Percentiles rank a stretch among this genome's conserved stretches.
phyloP scores from a whole-genome alignment of 2,888 invertebrate species.

The Stenodema calcarata region DNA sequence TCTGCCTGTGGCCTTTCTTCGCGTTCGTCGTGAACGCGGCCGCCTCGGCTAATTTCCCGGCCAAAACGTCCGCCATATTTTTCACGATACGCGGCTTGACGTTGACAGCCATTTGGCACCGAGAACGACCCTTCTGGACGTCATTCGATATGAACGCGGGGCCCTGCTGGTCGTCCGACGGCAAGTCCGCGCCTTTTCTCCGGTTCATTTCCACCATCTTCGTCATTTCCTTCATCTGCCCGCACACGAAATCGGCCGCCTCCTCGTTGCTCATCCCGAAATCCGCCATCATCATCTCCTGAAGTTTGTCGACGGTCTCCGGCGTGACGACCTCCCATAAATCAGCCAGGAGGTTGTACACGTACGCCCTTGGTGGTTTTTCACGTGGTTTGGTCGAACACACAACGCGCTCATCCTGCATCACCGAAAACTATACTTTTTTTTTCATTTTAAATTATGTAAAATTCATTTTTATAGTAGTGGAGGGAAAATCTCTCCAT shows the following conservation, averaged over 20 bases:
- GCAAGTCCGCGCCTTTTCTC: neutral
- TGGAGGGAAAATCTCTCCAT: too few relatives aligned
- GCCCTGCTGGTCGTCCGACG: neutral
- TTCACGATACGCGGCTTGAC: neutral
- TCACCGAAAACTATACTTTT: neutral
- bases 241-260: neutral
- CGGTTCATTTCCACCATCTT: neutral
- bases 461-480: too few relatives aligned
- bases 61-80: neutral
- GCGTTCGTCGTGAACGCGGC: constrained; percentile 42
- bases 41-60: constrained; percentile 50
- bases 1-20: constrained; percentile 42
- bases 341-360: neutral
- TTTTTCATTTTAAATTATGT: too few relatives aligned
- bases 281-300: neutral
- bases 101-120: neutral
- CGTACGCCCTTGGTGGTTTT: neutral
- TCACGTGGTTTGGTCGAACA: neutral
- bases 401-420: neutral
- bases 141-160: neutral
- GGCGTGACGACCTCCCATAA: neutral
- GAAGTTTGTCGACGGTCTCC: neutral
- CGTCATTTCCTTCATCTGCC: neutral
- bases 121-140: neutral
- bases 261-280: neutral